Conservation (phyloP, 1,140 invertebrate genomes). For the Leptinotarsa undecemlineata region DNA sequence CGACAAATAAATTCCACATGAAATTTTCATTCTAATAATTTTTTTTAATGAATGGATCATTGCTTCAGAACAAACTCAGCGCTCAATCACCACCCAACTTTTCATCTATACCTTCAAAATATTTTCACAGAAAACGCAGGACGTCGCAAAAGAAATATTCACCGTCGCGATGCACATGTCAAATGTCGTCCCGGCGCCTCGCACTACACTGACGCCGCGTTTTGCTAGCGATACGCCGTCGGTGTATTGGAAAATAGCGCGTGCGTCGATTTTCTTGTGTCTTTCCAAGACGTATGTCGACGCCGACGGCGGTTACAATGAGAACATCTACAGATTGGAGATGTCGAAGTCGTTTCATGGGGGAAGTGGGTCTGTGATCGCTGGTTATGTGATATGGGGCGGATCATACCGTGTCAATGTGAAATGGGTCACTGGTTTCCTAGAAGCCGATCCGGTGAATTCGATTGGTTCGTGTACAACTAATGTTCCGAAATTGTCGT, state of each 20-base stretch:
- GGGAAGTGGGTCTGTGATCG: not conserved
- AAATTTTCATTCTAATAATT: too few species aligned
- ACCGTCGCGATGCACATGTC: constrained; percentile 18
- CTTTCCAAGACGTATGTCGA: constrained; percentile 8
- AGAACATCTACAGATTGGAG: not conserved
- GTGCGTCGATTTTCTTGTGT: constrained; percentile 10
- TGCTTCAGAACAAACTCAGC: too few species aligned
- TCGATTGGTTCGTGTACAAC: too few species aligned
- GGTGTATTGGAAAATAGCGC: constrained; percentile 3
- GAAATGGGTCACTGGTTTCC: too few species aligned
- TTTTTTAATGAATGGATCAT: too few species aligned
- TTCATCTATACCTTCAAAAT: not conserved
- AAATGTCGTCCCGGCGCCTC: constrained; percentile 43
- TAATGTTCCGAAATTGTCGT: too few species aligned
- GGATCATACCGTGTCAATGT: not conserved
- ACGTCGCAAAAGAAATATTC: constrained; percentile 14
- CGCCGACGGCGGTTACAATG: constrained; percentile 16
- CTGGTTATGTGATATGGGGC: not conserved
- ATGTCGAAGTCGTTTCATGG: constrained; percentile 4
- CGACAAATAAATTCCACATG: too few species aligned
- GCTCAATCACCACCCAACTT: not conserved
- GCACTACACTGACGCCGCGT: constrained; percentile 49
- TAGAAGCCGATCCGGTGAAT: too few species aligned
- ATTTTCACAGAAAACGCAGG: not conserved
- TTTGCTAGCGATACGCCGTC: constrained; percentile 31